A percentile compares a stretch with the other conserved stretches of the same genome.
Evolutionary conservation across 2,888 invertebrate species (phyloP).

Genomic region (Allophyes oxyacanthae): DNA sequence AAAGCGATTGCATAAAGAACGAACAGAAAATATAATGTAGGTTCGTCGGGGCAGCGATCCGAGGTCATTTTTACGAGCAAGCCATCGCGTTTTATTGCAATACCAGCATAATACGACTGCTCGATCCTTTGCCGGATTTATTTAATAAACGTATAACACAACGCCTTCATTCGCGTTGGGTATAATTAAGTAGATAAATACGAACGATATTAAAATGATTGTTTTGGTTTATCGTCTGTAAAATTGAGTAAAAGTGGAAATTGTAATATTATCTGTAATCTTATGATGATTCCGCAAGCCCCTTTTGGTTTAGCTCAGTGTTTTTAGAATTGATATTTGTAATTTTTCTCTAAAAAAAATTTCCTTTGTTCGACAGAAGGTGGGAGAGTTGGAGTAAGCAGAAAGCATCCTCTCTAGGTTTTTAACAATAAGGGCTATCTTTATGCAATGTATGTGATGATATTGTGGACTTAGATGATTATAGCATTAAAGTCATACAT

Average conservation of each 20-base stretch:
- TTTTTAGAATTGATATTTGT: too few relatives aligned
- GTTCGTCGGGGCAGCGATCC: slow-evolving; percentile 15
- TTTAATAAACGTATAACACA: slow-evolving; percentile 76
- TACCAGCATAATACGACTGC: slow-evolving; percentile 66
- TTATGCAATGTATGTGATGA: too few relatives aligned
- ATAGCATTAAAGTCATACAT: too few relatives aligned
- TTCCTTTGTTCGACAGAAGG: too few relatives aligned
- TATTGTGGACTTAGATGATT: too few relatives aligned
- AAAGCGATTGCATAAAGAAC: slow-evolving; percentile 50
- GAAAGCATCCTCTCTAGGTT: too few relatives aligned
- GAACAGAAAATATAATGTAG: slow-evolving; percentile 30
- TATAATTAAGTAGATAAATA: slow-evolving; percentile 50
- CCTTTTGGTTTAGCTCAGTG: too few relatives aligned
- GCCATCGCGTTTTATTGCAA: slow-evolving; percentile 74
- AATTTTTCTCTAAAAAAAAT: too few relatives aligned
- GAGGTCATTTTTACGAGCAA: slow-evolving; percentile 70
- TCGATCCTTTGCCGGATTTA: slow-evolving; percentile 67
- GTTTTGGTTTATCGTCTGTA: slow-evolving; percentile 53
- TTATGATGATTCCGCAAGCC: too few relatives aligned
- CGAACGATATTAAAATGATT: slow-evolving; percentile 45
- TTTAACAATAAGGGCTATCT: too few relatives aligned
- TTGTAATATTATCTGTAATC: background rate
- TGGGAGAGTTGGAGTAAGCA: too few relatives aligned
- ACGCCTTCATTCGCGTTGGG: slow-evolving; percentile 47
- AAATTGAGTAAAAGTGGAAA: slow-evolving; percentile 37